phyloP scores from a whole-genome alignment of 2,797 vertebrate genomes.

The Peromyscus nudipes region DNA sequence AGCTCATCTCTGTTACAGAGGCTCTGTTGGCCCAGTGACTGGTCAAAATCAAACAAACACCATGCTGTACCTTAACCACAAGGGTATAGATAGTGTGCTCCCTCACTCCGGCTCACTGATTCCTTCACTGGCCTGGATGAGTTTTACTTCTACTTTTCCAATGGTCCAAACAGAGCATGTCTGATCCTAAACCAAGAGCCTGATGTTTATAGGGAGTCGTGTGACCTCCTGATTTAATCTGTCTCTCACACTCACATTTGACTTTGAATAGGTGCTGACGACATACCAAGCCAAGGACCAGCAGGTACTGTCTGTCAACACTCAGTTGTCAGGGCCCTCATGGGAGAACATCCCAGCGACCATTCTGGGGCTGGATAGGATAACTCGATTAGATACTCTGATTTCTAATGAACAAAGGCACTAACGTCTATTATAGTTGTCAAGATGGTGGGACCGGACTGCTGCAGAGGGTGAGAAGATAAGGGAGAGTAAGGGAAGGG shows the following conservation, averaged over 20 bases:
- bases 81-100: no score
- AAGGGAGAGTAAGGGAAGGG: no score
- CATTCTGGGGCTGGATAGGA: background rate
- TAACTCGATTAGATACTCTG: background rate
- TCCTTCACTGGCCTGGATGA: background rate
- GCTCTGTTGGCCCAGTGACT: no score
- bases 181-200: background rate
- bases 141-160: background rate
- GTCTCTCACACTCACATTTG: background rate
- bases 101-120: background rate
- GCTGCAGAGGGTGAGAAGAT: background rate
- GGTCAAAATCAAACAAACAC: background rate
- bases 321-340: background rate
- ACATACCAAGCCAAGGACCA: background rate
- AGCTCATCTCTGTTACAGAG: background rate
- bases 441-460: background rate
- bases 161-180: background rate
- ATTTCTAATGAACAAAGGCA: background rate
- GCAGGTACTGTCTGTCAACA: constrained; percentile 55
- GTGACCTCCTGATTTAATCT: background rate
- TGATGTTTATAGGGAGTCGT: background rate
- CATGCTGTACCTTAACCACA: background rate
- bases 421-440: accelerated
- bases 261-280: constrained; percentile 49
- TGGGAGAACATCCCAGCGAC: background rate